Evolutionary conservation across 2,797 vertebrate species (phyloP), one percentile per base, ranked within the genome.

Genomic region (Trematomus bernacchii): DNA sequence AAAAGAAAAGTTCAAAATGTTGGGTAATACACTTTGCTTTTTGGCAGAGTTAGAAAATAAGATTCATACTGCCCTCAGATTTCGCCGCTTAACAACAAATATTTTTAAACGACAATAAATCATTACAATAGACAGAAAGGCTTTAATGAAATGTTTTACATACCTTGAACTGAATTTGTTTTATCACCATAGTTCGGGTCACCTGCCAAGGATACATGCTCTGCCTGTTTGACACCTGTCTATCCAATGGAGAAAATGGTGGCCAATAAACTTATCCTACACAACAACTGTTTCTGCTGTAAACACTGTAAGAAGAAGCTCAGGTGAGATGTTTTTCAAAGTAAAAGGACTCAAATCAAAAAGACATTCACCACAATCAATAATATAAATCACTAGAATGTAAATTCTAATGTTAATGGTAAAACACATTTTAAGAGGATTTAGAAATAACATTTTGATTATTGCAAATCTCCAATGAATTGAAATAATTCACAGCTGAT

Each of bases 211-310:
- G 96, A 96, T 86, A 89, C 90, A 83, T 97, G 96, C 52, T 92
- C 93, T 55, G 92, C 90, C 10, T 97, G 96, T 89, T 90, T 95
- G 85, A 94, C 90, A 61, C 94, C 96, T 10, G 94, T 95, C 69
- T 96, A 96, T 84, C 79, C 94, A 19, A 82, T 94, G 95, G 96
- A 97, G 88, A 76, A 90, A 87, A 93, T 96, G 85, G 86, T 92
- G 86, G 85, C 93, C 64, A 94, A 95, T 86, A 94, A 94, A 66
- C 80, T 91, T 50, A 89, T 93, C 62, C 89, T 97, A 72, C 96
- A 97, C 85, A 86, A 0, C 73, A 94, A 90, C 0, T 97, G 97
- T 87, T 97, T 97, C 93, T 94, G 95, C 93, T 97, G 97, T 77
- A 96, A 91, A 87, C 66, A 94, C 86, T 97, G 97, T 1, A 40